These are phyloP conservation scores for Phaonia tiefii DNA, from an alignment of 2,888 invertebrate genomes.

Conservation along the genomic window DNA sequence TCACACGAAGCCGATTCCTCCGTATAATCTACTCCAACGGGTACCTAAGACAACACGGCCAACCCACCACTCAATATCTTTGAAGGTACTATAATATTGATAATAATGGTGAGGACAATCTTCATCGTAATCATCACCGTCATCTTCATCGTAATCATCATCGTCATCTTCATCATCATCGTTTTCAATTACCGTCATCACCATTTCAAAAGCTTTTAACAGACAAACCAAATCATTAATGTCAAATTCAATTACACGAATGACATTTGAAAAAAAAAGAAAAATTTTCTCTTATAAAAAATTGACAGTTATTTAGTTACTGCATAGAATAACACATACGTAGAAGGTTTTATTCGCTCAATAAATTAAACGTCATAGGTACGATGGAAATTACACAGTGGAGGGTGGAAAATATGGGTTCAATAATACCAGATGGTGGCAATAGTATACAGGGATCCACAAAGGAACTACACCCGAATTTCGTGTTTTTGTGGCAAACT, in stretches of 20 bases:
- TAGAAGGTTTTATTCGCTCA: too few relatives aligned
- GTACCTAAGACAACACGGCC: neutral
- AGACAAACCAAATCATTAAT: conserved; percentile 47
- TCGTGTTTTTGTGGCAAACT: too few relatives aligned
- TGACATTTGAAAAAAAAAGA: conserved; percentile 39
- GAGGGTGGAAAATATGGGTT: too few relatives aligned
- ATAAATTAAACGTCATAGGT: too few relatives aligned
- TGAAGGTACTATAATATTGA: too few relatives aligned
- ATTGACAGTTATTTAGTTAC: conserved; percentile 34
- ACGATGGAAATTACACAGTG: too few relatives aligned
- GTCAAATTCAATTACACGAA: conserved; percentile 44
- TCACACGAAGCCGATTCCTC: neutral
- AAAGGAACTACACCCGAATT: too few relatives aligned
- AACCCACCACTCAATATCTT: too few relatives aligned
- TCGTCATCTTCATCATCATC: conserved; percentile 12
- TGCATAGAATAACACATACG: neutral
- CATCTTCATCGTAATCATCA: neutral
- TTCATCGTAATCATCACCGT: neutral
- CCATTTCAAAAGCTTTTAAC: conserved; percentile 23
- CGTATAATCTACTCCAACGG: neutral
- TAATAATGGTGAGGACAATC: too few relatives aligned
- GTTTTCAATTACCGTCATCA: conserved; percentile 24
- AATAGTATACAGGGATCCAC: too few relatives aligned
- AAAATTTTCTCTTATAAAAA: conserved; percentile 33
- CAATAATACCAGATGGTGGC: too few relatives aligned